These are phyloP conservation scores for Altica lythri DNA, from an alignment of 2,888 invertebrate species.

Conservation along the genomic window DNA sequence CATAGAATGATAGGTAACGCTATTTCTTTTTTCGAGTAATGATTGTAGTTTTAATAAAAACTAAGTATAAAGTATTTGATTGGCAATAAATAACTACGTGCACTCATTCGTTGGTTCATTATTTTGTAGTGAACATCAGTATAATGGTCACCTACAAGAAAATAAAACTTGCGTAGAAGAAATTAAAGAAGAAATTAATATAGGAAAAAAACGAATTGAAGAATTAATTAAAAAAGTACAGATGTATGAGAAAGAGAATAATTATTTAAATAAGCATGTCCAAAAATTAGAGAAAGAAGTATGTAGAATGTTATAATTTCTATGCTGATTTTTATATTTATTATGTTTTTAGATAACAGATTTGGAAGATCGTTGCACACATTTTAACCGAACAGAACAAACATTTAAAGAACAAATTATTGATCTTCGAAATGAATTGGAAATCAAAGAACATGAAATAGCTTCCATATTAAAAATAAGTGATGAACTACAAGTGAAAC, in stretches of 20 bases:
- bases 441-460: constrained; percentile 42
- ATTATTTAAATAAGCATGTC: constrained; percentile 28
- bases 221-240: constrained; percentile 39
- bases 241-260: constrained; percentile 42
- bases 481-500: constrained; percentile 37
- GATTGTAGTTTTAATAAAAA: too few species aligned
- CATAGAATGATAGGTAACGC: too few species aligned
- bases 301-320: too few species aligned
- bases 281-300: constrained; percentile 39
- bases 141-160: constrained; percentile 41
- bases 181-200: constrained; percentile 38
- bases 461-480: constrained; percentile 36
- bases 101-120: not conserved
- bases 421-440: constrained; percentile 38
- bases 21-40: too few species aligned
- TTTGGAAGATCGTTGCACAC: constrained; percentile 38
- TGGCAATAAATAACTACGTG: too few species aligned
- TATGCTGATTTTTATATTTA: not conserved
- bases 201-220: constrained; percentile 39
- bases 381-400: constrained; percentile 34
- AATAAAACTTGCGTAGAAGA: constrained; percentile 41
- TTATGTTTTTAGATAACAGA: constrained; percentile 38
- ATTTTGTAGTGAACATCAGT: constrained; percentile 42
- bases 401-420: constrained; percentile 37
- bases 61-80: too few species aligned